Base-by-base conservation (phyloP, 2,797 vertebrate species). In the Bradypodion pumilum region DNA sequence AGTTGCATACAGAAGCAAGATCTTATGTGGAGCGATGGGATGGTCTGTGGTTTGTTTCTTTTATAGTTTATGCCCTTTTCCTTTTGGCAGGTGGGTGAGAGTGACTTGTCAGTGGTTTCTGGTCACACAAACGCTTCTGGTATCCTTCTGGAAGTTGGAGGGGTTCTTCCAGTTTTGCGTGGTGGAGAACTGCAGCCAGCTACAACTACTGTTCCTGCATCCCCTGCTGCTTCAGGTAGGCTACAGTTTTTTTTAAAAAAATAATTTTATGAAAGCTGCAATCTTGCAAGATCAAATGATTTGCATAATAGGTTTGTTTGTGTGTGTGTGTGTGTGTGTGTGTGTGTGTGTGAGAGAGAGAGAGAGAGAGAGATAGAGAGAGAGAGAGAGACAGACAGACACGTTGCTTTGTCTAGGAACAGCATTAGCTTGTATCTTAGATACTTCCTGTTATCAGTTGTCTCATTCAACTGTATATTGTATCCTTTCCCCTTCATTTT, bases 211-310 rank as follows among this genome's bases (percentile, higher is more conserved):
- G 95, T 97, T 80, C 96, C 97, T 92, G 95, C 97, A 75, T 97
- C 97, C 92, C 98, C 98, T 68, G 97, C 97, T 92, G 96, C 98
- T 75, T 97, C 98, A 97, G 98, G 98, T 99, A 96, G 95, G 91
- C 52, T 56, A 5, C 52, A 56, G 87, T 23, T 27, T 10, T 80
- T 84, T 52, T 27, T 21, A 23, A 56, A 52, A 56, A 37, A 35
- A 35, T 37, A 0, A 16, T 44, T 69, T 10, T 84, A 62, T 32
- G 80, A 66, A 88, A 80, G 84, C 81, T 82, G 73, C 89, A 74
- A 79, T 85, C 90, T 85, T 76, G 83, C 74, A 86, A 86, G 65
- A 87, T 78, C 62, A 81, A 84, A 82, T 87, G 68, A 52, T 44
- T 84, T 89, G 90, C 78, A 81, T 76, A 77, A 78, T 91, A 69